Evolutionary conservation across 2,888 invertebrate species (phyloP).

Genomic region (Limnephilus marmoratus): DNA sequence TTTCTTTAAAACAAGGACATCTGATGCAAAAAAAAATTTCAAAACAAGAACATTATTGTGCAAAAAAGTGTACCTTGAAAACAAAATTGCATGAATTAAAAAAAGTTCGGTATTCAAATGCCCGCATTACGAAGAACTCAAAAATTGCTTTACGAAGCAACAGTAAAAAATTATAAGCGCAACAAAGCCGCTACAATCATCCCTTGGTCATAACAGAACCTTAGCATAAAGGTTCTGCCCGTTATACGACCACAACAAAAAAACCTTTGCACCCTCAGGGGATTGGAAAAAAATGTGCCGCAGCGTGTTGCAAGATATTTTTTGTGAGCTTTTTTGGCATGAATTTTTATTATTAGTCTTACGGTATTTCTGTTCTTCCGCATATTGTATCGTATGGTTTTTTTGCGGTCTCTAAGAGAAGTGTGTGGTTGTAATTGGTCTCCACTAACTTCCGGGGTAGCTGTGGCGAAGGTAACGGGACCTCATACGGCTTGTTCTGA

Average conservation of each 20-base stretch:
- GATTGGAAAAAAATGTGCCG: conserved; percentile 30
- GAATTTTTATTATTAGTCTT: conserved; percentile 28
- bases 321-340: conserved; percentile 2
- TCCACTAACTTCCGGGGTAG: conserved; percentile 35
- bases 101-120: not conserved
- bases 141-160: not conserved
- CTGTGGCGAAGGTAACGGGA: conserved; percentile 14
- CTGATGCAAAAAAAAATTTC: too few relatives aligned
- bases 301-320: not conserved
- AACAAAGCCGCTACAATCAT: not conserved
- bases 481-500: not conserved
- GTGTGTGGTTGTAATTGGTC: conserved; percentile 6
- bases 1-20: not conserved
- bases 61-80: not conserved
- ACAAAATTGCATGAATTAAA: not conserved
- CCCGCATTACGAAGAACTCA: not conserved
- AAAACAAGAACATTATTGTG: not conserved
- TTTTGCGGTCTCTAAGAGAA: conserved; percentile 19
- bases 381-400: not conserved
- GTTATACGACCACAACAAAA: conserved; percentile 27
- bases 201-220: not conserved
- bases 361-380: conserved; percentile 37
- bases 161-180: not conserved
- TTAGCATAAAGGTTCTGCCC: not conserved
- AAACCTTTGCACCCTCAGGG: conserved; percentile 21